These are phyloP conservation scores for Corythaixoides concolor DNA, from an alignment of 2,113 vertebrate species.

Conservation along the genomic window DNA sequence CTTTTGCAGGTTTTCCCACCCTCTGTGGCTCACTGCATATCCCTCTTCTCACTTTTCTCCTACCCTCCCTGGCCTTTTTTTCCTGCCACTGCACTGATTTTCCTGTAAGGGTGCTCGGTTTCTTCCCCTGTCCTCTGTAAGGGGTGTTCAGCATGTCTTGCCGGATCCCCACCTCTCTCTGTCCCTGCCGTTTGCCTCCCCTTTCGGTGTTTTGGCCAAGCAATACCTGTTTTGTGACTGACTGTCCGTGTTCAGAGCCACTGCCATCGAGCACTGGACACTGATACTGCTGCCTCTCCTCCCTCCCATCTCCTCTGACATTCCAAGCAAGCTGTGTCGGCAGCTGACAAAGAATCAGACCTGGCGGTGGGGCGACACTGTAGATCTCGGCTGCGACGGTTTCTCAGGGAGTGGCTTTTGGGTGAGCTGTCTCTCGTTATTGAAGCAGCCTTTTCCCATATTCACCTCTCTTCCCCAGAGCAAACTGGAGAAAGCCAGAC, in stretches of 20 bases:
- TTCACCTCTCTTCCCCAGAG: conserved; percentile 71
- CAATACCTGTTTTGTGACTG: background rate
- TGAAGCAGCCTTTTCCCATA: background rate
- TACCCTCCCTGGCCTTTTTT: background rate
- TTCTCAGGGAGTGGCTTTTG: background rate
- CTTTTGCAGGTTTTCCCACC: background rate
- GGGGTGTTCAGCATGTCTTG: background rate
- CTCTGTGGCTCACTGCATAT: background rate
- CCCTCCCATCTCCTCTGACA: background rate
- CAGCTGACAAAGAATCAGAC: background rate
- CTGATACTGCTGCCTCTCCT: background rate
- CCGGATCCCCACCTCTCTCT: background rate
- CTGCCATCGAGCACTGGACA: background rate
- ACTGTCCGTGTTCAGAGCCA: background rate
- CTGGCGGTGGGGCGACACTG: background rate
- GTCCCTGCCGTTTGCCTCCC: background rate
- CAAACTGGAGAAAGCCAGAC: conserved; percentile 69
- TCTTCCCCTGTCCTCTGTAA: background rate
- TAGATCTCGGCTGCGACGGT: background rate
- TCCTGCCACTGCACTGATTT: background rate
- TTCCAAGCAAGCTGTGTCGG: background rate
- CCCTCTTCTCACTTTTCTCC: background rate
- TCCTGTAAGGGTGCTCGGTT: background rate
- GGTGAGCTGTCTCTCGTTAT: background rate
- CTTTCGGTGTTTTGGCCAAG: background rate